Evolutionary conservation across 1,140 invertebrate genomes (phyloP).

Genomic region (Drosophila equinoxialis): DNA sequence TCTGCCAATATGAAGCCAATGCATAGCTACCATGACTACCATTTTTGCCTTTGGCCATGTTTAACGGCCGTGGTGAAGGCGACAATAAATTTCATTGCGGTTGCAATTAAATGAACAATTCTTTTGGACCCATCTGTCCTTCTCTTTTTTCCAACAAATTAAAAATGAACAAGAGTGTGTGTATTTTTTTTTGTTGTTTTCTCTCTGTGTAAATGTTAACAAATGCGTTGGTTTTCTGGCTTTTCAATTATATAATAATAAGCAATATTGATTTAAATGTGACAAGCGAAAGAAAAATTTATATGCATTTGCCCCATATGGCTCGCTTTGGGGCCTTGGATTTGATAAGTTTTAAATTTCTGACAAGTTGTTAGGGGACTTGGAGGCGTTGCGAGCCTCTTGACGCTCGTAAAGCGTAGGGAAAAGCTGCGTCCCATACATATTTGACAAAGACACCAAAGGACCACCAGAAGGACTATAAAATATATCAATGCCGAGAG

Average conservation of each 20-base stretch:
- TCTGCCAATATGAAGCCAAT: neutral
- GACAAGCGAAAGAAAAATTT: slow-evolving; percentile 18
- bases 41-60: slow-evolving; percentile 13
- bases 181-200: too few species aligned
- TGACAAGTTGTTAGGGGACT: slow-evolving; percentile 19
- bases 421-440: neutral
- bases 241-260: slow-evolving; percentile 17
- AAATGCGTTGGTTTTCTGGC: slow-evolving; percentile 3
- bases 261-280: slow-evolving; percentile 25
- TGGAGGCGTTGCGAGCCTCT: neutral
- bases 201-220: slow-evolving; percentile 11
- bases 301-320: slow-evolving; percentile 4
- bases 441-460: neutral
- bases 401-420: neutral
- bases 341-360: slow-evolving; percentile 20
- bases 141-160: slow-evolving; percentile 9
- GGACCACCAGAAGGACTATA: neutral
- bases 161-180: neutral
- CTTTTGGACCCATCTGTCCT: neutral
- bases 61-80: neutral
- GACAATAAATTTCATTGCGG: slow-evolving; percentile 27
- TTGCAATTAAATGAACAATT: slow-evolving; percentile 28
- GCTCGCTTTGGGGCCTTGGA: neutral
- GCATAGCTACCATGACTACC: slow-evolving; percentile 1
- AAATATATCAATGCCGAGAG: slow-evolving; percentile 8